Evolutionary conservation across 2,113 vertebrate species (phyloP).

Genomic region (Boulengeromyrus knoepffleri): DNA sequence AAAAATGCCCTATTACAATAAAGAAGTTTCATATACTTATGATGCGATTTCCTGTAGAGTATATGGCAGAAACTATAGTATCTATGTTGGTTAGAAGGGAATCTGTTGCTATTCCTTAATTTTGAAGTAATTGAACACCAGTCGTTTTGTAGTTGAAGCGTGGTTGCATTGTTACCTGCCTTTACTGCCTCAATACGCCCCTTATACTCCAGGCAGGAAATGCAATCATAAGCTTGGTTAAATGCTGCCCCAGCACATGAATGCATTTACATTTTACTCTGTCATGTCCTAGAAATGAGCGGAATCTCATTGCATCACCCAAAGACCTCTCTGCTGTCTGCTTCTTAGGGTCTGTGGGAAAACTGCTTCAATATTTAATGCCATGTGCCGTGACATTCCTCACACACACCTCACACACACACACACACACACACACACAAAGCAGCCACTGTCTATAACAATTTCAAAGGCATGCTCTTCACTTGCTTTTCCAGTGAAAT

Average conservation of each 20-base stretch:
- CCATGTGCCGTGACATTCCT: background rate
- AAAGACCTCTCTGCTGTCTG: background rate
- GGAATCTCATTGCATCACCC: background rate
- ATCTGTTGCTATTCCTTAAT: background rate
- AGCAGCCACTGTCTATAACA: background rate
- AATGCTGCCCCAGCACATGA: background rate
- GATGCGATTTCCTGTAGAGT: background rate
- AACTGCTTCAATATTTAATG: background rate
- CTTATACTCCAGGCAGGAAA: background rate
- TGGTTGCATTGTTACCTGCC: background rate
- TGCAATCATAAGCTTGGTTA: background rate
- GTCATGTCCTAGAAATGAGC: background rate
- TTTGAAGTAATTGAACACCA: background rate
- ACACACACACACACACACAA: background rate
- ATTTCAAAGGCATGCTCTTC: background rate
- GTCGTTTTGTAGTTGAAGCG: background rate
- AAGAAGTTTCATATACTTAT: background rate
- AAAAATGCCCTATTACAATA: background rate
- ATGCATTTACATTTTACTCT: background rate
- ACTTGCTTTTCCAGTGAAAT: background rate
- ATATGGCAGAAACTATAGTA: background rate
- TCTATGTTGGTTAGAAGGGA: background rate
- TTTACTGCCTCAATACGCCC: background rate
- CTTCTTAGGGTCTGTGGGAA: background rate
- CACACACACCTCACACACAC: background rate